Base-by-base conservation (phyloP, 2,113 vertebrate genomes). In the Pogona vitticeps region DNA sequence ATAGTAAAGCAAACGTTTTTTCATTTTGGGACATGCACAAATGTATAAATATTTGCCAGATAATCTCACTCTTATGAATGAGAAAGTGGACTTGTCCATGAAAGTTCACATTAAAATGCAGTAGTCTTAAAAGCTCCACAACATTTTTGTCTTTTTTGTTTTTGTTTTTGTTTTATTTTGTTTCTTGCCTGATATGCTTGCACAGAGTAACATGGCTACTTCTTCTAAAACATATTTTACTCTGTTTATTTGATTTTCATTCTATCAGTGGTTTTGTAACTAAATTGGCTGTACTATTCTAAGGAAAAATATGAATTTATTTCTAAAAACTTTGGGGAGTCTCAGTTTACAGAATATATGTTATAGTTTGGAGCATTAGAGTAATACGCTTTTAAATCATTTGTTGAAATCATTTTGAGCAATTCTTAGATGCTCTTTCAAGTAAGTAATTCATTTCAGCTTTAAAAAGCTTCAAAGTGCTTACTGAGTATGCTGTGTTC, bases 381-480 rank as follows among this genome's bases (percentile, higher is more conserved):
- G 1, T 56, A 80, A 31, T 72, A 23, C 10, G 2, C 40, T 89
- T 76, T 65, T 20, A 26, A 88, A 79, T n/a, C n/a, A n/a, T 3
- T 83, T 81, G 1, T 65, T 31, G 17, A 78, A 86, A 70, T 76
- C 12, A 56, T 59, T 65, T 42, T 68, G 84, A 79, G 56, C 10
- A 20, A 76, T 13, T 86, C 2, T 80, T 59, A 86, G 12, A 59
- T 58, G 36, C 3, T 3, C 79, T 87, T 88, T 82, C 31, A 2
- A 1, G 6, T 61, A 72, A 38, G 10, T 59, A 76, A 89, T 80
- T 86, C 2, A 86, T 71, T 80, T 88, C 3, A 14, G 2, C 65
- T 91, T 82, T 58, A 89, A 90, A 56, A 86, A 86, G 0, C 15
- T 87, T 89, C 12, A n/a, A 38, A 81, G 33, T 36, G 78, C 12